phyloP scores from a whole-genome alignment of 2,888 invertebrate species.

The Bruchidius siliquastri region DNA sequence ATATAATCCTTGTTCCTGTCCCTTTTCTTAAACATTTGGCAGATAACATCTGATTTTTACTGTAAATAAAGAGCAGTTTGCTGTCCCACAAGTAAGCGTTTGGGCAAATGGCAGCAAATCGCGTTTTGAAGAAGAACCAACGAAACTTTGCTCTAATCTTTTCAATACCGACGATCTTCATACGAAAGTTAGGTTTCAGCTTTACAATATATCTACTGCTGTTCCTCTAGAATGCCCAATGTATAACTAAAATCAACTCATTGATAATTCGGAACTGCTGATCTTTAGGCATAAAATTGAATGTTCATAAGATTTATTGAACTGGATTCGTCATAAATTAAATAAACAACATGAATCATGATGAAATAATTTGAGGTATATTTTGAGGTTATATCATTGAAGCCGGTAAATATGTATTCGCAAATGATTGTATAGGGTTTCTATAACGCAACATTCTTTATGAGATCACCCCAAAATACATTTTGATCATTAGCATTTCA shows the following conservation, averaged over 20 bases:
- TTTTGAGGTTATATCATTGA: no score
- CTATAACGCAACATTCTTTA: no score
- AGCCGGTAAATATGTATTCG: no score
- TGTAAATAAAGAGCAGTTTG: conserved; percentile 28
- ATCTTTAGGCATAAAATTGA: no score
- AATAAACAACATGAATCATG: no score
- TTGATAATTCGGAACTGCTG: no score
- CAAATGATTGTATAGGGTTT: no score
- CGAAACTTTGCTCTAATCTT: background rate
- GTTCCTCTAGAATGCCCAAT: background rate
- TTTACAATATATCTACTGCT: background rate
- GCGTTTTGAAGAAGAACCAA: conserved; percentile 1
- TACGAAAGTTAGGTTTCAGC: background rate
- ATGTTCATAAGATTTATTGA: no score
- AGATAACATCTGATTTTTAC: conserved; percentile 46
- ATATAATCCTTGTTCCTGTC: conserved; percentile 36
- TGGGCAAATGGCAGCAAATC: conserved; percentile 11
- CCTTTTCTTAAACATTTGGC: conserved; percentile 44
- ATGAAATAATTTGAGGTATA: no score
- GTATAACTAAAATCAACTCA: background rate
- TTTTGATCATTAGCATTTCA: no score
- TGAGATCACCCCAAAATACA: no score
- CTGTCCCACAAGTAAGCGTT: conserved; percentile 22
- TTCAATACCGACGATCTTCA: background rate
- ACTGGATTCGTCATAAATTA: no score